Evolutionary conservation across 2,113 vertebrate species (phyloP).

Genomic region (Protobothrops flavoviridis): DNA sequence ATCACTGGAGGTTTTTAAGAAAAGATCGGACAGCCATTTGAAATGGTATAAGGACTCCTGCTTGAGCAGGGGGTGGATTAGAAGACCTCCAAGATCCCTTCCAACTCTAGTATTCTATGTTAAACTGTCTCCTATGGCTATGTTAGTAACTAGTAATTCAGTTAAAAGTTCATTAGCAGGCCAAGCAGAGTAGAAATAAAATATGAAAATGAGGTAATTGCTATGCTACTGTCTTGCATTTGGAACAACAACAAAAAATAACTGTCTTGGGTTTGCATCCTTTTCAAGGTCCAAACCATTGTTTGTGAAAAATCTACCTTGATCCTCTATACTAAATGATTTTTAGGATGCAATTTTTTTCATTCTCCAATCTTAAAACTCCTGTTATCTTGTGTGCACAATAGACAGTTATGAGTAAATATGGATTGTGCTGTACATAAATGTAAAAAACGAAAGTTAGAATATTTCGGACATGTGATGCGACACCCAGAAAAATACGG

Average conservation of each 20-base stretch:
- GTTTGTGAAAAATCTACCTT: neutral
- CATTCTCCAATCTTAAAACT: neutral
- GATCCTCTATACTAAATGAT: neutral
- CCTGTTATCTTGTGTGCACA: neutral
- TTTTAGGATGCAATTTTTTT: neutral
- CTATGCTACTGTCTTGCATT: neutral
- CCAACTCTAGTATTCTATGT: neutral
- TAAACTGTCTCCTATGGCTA: neutral
- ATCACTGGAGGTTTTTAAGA: neutral
- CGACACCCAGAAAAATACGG: too few species aligned
- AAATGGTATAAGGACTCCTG: neutral
- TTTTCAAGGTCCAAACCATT: neutral
- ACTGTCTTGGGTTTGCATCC: neutral
- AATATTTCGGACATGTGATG: too few species aligned
- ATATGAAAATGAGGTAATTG: neutral
- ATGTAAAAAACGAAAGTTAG: neutral
- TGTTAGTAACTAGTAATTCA: neutral
- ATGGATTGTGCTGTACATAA: neutral
- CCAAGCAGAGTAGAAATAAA: neutral
- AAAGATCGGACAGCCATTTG: neutral
- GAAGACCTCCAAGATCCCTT: neutral
- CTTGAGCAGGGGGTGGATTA: neutral
- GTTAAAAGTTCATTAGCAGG: neutral
- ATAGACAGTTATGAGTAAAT: neutral
- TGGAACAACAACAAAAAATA: neutral